Evolutionary conservation across 2,797 vertebrate genomes (phyloP), one percentile per base, ranked within the genome.

Genomic region (Clarias fuscus): DNA sequence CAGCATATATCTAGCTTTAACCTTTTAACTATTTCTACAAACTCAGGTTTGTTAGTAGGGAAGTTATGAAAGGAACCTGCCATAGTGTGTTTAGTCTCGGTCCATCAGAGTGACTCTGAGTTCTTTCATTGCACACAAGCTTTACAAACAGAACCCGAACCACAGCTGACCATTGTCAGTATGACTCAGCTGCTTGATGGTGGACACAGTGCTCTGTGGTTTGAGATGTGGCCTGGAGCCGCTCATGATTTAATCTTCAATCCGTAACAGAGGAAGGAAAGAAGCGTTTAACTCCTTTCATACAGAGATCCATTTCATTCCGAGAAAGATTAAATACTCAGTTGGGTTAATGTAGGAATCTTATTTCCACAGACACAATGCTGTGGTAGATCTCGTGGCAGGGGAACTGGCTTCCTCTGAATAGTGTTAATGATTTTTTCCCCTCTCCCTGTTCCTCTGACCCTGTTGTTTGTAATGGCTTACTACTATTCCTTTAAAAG

Each of bases 161-260:
- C 67, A 30, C 15, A n/a, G 24, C 65, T 59, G 56, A 70, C 68
- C 56, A 11, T 27, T 48, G 79, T 65, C 79, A 58, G 78, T 65
- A 58, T 82, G 85, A 82, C 85, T 86, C 85, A 77, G 72, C 80
- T 48, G 61, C 59, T 64, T 59, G 70, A 27, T 76, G 85, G 59
- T 76, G 70, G 79, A 58, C 58, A 30, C 48, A 43, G 48, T 24
- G 3, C 80, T 67, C 53, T 68, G 62, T 70, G 80, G 71, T 83
- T 70, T 75, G 40, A 86, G 59, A 73, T 73, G 37, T 86, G 84
- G 84, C 56, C 65, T 64, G 64, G 27, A 67, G 48, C 40, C n/a
- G 33, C 67, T 70, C 27, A 64, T 80, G 79, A 71, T 82, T n/a
- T 59, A 64, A 76, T 43, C 78, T 65, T 30, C 53, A 43, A 7